These are phyloP conservation scores for Radopholus similis DNA, from an alignment of 1,140 invertebrate genomes.

Conservation along the genomic window DNA sequence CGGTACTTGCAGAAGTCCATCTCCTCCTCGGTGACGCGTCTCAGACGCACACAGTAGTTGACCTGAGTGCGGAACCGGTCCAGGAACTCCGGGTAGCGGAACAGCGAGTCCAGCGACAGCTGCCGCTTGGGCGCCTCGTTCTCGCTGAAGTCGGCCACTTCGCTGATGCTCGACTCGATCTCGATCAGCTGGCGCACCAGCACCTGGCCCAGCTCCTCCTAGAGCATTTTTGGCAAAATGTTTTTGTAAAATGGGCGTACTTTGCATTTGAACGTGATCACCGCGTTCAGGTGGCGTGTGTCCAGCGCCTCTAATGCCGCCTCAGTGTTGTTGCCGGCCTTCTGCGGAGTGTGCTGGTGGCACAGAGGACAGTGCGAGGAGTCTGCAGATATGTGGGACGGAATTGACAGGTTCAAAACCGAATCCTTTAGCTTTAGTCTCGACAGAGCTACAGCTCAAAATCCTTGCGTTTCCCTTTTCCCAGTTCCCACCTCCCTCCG, in stretches of 20 bases:
- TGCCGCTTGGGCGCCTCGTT: constrained; percentile 31
- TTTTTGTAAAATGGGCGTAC: no score
- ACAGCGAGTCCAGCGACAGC: constrained; percentile 26
- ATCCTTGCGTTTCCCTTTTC: no score
- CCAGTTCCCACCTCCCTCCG: neutral
- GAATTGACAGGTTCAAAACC: neutral
- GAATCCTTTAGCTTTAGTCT: no score
- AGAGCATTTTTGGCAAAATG: neutral
- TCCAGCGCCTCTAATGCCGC: neutral
- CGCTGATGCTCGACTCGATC: constrained; percentile 17
- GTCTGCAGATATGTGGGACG: neutral
- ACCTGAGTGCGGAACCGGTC: constrained; percentile 37
- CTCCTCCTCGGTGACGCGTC: constrained; percentile 40
- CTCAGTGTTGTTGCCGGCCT: neutral
- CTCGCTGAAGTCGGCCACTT: constrained; percentile 41
- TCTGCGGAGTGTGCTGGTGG: neutral
- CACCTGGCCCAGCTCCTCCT: constrained; percentile 1
- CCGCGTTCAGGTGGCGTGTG: neutral
- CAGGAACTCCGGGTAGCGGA: constrained; percentile 27
- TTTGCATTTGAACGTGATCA: neutral
- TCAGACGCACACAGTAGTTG: constrained; percentile 45
- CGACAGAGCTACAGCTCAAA: no score
- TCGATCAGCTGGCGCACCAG: constrained; percentile 16
- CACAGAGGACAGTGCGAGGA: neutral
- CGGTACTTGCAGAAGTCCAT: constrained; percentile 50